A percentile compares a stretch with the other conserved stretches of the same genome.
Conservation (phyloP, 30 jellyfish, hydroid and myxozoan species). For the Aurelia sp. region DNA sequence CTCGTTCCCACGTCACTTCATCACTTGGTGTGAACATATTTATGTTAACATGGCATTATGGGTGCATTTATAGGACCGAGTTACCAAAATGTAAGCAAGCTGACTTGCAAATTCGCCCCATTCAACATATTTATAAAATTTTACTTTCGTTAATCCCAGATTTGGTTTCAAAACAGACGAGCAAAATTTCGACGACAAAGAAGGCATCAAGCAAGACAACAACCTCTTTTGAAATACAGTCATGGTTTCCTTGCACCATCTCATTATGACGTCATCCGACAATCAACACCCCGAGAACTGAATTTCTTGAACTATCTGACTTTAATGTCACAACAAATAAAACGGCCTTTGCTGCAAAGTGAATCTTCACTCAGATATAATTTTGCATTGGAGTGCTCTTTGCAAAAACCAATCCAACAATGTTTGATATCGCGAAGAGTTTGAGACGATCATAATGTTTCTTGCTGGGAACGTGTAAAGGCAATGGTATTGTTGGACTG, state of each 20-base stretch:
- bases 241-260: not conserved
- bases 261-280: not conserved
- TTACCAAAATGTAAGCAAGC: too few relatives aligned
- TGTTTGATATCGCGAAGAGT: not conserved
- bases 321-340: slow-evolving; percentile 10
- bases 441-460: too few relatives aligned
- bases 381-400: not conserved
- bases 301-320: slow-evolving; percentile 8
- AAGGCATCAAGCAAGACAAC: slow-evolving; percentile 45
- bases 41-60: too few relatives aligned
- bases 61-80: too few relatives aligned
- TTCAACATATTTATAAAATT: not conserved
- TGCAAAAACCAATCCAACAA: not conserved
- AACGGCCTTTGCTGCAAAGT: slow-evolving; percentile 26
- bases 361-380: not conserved
- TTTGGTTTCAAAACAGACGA: slow-evolving; percentile 65
- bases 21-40: too few relatives aligned
- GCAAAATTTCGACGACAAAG: slow-evolving; percentile 60
- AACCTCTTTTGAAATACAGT: too few relatives aligned
- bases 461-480: too few relatives aligned
- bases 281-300: not conserved
- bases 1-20: too few relatives aligned
- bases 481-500: too few relatives aligned
- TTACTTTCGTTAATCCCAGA: slow-evolving; percentile 8
- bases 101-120: too few relatives aligned